phyloP scores from a whole-genome alignment of 1,140 invertebrate genomes.

The Venturia canescens region DNA sequence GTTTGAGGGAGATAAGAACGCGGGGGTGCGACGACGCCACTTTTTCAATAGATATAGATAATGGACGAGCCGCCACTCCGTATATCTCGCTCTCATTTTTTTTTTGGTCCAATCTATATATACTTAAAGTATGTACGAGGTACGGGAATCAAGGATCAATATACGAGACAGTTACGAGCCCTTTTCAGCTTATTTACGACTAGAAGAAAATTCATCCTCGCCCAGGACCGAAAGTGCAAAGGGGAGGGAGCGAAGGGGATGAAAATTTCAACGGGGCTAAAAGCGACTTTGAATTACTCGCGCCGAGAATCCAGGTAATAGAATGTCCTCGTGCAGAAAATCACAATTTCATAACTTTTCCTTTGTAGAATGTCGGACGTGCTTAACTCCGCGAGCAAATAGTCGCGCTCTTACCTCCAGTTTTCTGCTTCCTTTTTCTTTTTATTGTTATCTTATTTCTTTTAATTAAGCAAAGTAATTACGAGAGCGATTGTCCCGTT shows the following conservation, averaged over 20 bases:
- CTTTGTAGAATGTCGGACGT: too few species aligned
- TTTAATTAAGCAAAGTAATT: too few species aligned
- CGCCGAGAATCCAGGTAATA: too few species aligned
- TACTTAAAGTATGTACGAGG: not conserved
- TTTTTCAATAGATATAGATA: constrained; percentile 38
- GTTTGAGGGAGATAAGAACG: constrained; percentile 16
- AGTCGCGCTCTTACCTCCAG: too few species aligned
- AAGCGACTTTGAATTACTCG: not conserved
- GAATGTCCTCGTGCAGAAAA: too few species aligned
- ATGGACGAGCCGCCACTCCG: constrained; percentile 11
- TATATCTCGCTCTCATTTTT: not conserved
- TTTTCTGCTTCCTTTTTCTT: too few species aligned
- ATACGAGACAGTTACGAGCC: not conserved
- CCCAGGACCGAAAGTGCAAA: not conserved
- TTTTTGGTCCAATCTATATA: not conserved
- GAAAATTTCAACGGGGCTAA: too few species aligned
- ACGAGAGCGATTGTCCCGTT: too few species aligned
- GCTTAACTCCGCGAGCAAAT: too few species aligned
- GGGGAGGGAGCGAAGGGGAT: not conserved
- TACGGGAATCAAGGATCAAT: not conserved
- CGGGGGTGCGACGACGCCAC: constrained; percentile 21
- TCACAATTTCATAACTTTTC: too few species aligned
- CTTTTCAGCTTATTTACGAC: constrained; percentile 22
- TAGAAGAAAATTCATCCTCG: constrained; percentile 23
- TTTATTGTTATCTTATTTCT: too few species aligned